Evolutionary conservation across 2,888 invertebrate genomes (phyloP).

Genomic region (Aquatica leii): DNA sequence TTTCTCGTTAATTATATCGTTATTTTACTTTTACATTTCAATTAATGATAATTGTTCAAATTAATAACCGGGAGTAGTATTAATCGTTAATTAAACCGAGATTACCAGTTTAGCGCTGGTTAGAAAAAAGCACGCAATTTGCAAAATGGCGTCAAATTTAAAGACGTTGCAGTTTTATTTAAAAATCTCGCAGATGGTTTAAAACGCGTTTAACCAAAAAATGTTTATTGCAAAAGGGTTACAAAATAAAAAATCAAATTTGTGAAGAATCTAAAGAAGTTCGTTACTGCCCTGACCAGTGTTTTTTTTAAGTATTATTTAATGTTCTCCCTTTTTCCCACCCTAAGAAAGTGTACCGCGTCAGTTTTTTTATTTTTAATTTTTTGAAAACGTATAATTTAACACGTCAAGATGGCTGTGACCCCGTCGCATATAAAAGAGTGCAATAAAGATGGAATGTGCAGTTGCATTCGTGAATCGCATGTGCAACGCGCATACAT

Average conservation of each 20-base stretch:
- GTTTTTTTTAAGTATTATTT: constrained; percentile 23
- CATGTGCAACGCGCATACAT: constrained; percentile 38
- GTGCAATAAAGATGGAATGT: constrained; percentile 33
- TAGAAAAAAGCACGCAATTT: no score
- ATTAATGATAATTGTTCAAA: no score
- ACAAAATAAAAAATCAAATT: constrained; percentile 11
- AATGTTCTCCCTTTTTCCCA: constrained; percentile 16
- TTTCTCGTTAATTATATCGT: no score
- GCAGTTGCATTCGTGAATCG: constrained; percentile 38
- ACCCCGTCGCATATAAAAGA: constrained; percentile 19
- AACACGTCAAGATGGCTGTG: not conserved
- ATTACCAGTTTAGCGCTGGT: no score
- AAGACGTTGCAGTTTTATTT: no score
- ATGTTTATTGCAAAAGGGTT: constrained; percentile 17
- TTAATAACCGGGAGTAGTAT: no score
- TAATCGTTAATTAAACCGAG: no score
- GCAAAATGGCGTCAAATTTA: no score
- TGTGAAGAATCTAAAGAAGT: constrained; percentile 23
- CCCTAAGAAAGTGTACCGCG: constrained; percentile 9
- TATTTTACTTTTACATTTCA: no score
- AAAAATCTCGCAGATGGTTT: no score
- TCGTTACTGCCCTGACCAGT: constrained; percentile 32
- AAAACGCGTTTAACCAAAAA: constrained; percentile 7
- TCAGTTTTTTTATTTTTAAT: no score
- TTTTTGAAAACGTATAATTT: not conserved